A percentile compares a stretch with the other conserved stretches of the same genome.
Evolutionary conservation across 2,797 vertebrate species (phyloP).

Genomic region (Lepus townsendii): DNA sequence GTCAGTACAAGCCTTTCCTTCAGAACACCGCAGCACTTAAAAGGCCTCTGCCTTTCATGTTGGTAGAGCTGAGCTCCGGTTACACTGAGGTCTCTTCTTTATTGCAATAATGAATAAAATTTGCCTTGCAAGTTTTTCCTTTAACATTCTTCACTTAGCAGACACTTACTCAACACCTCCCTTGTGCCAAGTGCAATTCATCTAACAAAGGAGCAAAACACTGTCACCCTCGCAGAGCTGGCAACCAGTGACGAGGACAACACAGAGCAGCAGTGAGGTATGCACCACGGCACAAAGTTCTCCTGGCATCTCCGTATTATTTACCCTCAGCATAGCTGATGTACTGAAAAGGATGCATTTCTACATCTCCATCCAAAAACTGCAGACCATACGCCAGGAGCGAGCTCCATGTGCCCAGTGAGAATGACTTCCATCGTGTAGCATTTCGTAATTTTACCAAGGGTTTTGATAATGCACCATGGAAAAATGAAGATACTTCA

Average conservation of each 20-base stretch:
- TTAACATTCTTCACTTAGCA: background rate
- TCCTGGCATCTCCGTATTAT: background rate
- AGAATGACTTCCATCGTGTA: background rate
- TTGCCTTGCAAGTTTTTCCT: slow-evolving; percentile 3
- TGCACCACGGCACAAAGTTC: background rate
- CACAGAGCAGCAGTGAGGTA: background rate
- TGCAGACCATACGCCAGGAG: background rate
- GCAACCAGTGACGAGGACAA: background rate
- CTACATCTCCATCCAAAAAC: background rate
- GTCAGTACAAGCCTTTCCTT: background rate
- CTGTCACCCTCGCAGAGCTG: background rate
- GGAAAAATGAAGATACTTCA: no score
- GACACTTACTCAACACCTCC: background rate
- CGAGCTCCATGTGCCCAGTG: background rate
- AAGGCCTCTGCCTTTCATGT: background rate
- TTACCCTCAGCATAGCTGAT: no score
- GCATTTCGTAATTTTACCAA: background rate
- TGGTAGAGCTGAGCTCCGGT: background rate
- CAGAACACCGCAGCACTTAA: background rate
- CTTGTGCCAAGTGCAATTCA: background rate
- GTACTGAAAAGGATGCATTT: background rate
- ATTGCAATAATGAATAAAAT: background rate
- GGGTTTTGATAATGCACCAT: background rate
- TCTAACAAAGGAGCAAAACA: background rate
- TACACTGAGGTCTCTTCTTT: background rate